phyloP scores from a whole-genome alignment of 2,797 vertebrate species.

The Hoplostethus atlanticus region DNA sequence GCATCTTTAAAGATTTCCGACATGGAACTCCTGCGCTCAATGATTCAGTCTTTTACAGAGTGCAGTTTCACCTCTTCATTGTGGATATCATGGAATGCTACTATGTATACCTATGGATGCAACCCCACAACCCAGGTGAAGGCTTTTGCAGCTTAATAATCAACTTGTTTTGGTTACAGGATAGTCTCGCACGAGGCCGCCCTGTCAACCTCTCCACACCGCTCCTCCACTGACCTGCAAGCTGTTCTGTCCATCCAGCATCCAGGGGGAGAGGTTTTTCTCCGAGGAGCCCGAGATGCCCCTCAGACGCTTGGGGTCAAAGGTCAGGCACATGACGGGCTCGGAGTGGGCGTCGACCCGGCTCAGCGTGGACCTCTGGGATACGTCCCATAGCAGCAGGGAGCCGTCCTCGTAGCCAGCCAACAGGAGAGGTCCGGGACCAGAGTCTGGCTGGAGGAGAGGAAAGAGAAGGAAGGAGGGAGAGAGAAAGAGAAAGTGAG shows the following conservation, averaged over 20 bases:
- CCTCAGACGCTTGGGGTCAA: slow-evolving; percentile 87
- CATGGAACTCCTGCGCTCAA: too few relatives aligned
- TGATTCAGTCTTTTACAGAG: too few relatives aligned
- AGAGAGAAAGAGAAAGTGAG: slow-evolving; percentile 23
- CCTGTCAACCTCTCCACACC: neutral
- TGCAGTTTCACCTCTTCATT: too few relatives aligned
- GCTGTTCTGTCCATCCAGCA: slow-evolving; percentile 88
- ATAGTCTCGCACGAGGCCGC: neutral
- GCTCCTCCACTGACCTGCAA: slow-evolving; percentile 90
- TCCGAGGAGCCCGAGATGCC: slow-evolving; percentile 94
- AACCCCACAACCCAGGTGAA: too few relatives aligned
- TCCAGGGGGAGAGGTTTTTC: slow-evolving; percentile 91
- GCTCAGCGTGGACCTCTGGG: slow-evolving; percentile 85
- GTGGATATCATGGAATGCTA: too few relatives aligned
- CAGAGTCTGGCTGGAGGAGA: slow-evolving; percentile 80
- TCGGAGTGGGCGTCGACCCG: slow-evolving; percentile 87
- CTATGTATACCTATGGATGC: too few relatives aligned
- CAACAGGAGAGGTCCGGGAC: slow-evolving; percentile 87
- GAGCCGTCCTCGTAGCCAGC: slow-evolving; percentile 96
- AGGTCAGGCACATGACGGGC: slow-evolving; percentile 95
- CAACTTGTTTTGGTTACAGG: neutral
- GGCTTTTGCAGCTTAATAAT: too few relatives aligned
- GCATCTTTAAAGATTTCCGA: too few relatives aligned
- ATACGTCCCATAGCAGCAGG: slow-evolving; percentile 92
- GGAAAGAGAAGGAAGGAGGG: slow-evolving; percentile 38